Evolutionary conservation across 2,888 invertebrate species (phyloP).

Genomic region (Oeneis ivallda): DNA sequence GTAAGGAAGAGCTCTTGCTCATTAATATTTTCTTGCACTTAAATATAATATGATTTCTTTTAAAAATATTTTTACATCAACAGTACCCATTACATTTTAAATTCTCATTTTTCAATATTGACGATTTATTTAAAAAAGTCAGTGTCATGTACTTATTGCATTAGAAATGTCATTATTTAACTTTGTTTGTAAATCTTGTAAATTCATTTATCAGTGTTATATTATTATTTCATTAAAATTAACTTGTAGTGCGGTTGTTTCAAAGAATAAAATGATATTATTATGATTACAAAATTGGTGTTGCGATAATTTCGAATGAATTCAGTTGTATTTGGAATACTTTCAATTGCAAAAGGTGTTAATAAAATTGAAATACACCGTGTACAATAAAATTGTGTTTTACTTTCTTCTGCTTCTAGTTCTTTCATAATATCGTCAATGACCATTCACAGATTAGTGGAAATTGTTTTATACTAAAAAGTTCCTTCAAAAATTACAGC

Average conservation of each 20-base stretch:
- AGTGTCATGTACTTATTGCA: background rate
- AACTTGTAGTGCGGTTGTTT: conserved; percentile 31
- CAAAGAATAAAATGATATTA: conserved; percentile 25
- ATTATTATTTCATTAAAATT: conserved; percentile 5
- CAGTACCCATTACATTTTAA: background rate
- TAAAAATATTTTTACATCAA: background rate
- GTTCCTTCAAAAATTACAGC: too few relatives aligned
- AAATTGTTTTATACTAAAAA: too few relatives aligned
- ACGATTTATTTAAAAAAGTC: background rate
- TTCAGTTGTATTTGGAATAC: conserved; percentile 47
- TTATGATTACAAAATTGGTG: conserved; percentile 35
- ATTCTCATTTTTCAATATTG: too few relatives aligned
- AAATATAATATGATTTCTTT: background rate
- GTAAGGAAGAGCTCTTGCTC: background rate
- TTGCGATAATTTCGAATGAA: conserved; percentile 48
- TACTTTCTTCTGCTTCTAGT: conserved; percentile 13
- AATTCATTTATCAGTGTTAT: background rate
- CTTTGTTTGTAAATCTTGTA: conserved; percentile 2
- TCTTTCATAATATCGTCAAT: too few relatives aligned
- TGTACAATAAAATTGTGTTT: conserved; percentile 36
- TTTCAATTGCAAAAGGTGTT: conserved; percentile 48
- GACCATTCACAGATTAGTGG: too few relatives aligned
- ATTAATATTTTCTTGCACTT: background rate
- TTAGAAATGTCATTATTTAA: background rate
- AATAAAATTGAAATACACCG: conserved; percentile 49